phyloP scores from a whole-genome alignment of 2,888 invertebrate genomes.

The Zygogramma bicolorata region DNA sequence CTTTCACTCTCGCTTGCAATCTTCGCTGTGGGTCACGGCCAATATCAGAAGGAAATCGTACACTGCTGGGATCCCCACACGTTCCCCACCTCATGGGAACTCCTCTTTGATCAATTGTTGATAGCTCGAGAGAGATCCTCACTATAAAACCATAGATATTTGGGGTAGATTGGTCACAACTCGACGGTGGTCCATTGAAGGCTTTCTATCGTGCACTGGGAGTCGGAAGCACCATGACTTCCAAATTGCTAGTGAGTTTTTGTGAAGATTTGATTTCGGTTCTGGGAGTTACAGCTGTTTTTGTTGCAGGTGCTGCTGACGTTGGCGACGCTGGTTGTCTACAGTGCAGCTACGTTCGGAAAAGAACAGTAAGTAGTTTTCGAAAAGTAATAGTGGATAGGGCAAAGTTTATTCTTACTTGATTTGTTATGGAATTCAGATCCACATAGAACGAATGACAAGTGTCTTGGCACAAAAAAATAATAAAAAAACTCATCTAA shows the following conservation, averaged over 20 bases:
- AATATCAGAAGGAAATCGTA: conserved; percentile 14
- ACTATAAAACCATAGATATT: conserved; percentile 27
- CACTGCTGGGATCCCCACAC: neutral
- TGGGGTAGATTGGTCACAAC: conserved; percentile 24
- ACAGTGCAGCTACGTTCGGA: conserved; percentile 23
- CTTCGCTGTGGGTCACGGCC: conserved; percentile 22
- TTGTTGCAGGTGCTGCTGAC: conserved; percentile 21
- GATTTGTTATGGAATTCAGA: too few species aligned
- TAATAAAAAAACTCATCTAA: too few species aligned
- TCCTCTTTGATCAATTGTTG: conserved; percentile 1
- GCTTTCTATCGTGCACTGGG: neutral
- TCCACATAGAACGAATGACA: too few species aligned
- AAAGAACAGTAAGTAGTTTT: conserved; percentile 33
- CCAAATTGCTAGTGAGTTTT: conserved; percentile 28
- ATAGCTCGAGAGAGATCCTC: conserved; percentile 15
- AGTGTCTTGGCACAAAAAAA: too few species aligned
- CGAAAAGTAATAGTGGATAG: too few species aligned
- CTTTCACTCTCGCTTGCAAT: conserved; percentile 25
- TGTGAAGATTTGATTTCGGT: neutral
- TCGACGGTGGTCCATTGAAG: conserved; percentile 1
- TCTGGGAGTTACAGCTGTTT: neutral
- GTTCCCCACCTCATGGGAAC: conserved; percentile 1
- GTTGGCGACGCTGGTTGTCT: conserved; percentile 15
- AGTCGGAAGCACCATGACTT: conserved; percentile 19
- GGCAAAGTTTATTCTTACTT: too few species aligned